Evolutionary conservation across 2,797 vertebrate species (phyloP), one percentile per base, ranked within the genome.

Genomic region (Silurus lanzhouensis): DNA sequence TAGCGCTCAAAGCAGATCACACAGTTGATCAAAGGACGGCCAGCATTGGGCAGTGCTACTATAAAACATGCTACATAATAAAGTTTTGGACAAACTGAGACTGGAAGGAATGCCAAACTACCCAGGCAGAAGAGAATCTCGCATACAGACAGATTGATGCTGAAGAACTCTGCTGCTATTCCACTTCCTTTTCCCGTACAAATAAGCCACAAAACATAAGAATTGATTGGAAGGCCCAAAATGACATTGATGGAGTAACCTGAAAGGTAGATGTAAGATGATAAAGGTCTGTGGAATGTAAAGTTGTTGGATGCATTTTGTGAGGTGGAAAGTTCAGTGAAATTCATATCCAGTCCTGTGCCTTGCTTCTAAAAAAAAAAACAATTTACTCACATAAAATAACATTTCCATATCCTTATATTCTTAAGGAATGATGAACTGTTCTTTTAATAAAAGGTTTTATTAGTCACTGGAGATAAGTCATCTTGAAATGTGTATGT

Each of bases 1-100:
- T 88, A 91, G 44, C 88, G 86, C 17, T 90, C 89, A 10, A 90
- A 2, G 82, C 87, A 84, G 57, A 89, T 66, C 58, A 75, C 46
- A 57, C 58, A 20, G 81, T 83, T 87, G 55, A 91, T 87, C 9
- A 86, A 46, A 66, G 88, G 83, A 20, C 74, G 75, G 22, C 80
- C 75, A 58, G 15, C 10, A 48, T 61, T 44, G 12, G 76, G 13
- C 10, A 78, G 0, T 58, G 25, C 48, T 19, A 31, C 1, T 1
- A 46, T 60, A 38, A 78, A 87, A 68, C 57, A 31, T 8, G 8
- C 8, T 52, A 71, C 58, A 6, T 38, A 57, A 58, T 8, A 46
- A 25, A 76, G 19, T 6, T 27, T 8, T 57, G 25, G 46, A 67
- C 14, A 84, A 1, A 14, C n/a, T 48, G 9, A 20, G 46, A 52